Percentiles rank a stretch among this genome's conserved stretches.
Conservation (phyloP, 1,140 invertebrate species). For the Heliconius melpomene region DNA sequence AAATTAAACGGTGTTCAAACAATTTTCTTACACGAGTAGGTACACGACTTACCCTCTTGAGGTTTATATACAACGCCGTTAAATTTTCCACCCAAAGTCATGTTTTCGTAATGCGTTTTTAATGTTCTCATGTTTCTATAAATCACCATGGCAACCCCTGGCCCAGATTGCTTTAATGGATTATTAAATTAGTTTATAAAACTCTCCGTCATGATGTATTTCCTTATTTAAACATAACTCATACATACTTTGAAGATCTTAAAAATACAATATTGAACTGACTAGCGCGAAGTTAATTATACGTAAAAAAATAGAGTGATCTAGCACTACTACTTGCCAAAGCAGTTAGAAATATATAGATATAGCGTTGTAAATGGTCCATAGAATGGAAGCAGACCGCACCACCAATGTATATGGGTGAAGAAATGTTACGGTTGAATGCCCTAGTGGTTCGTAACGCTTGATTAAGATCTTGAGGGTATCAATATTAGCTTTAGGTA, state of each 20-base stretch:
- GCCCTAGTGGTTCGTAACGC: background rate
- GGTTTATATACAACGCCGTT: slow-evolving; percentile 62
- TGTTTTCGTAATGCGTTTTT: slow-evolving; percentile 80
- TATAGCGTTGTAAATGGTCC: background rate
- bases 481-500: background rate
- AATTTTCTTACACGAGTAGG: slow-evolving; percentile 18
- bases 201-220: slow-evolving; percentile 38
- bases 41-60: slow-evolving; percentile 12
- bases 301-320: no score
- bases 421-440: background rate
- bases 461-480: slow-evolving; percentile 5
- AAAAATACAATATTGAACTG: background rate
- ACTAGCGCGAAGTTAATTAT: background rate
- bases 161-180: slow-evolving; percentile 79
- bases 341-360: no score
- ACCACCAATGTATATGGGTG: background rate
- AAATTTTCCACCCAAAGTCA: slow-evolving; percentile 76
- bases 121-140: slow-evolving; percentile 80
- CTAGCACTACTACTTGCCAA: no score
- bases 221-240: slow-evolving; percentile 1
- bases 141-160: slow-evolving; percentile 74
- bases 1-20: background rate
- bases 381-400: background rate
- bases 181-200: slow-evolving; percentile 78
- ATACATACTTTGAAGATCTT: no score